Percentiles rank a stretch among this genome's conserved stretches.
phyloP scores from a whole-genome alignment of 2,797 vertebrate genomes.

The Pyrocephalus nanus region DNA sequence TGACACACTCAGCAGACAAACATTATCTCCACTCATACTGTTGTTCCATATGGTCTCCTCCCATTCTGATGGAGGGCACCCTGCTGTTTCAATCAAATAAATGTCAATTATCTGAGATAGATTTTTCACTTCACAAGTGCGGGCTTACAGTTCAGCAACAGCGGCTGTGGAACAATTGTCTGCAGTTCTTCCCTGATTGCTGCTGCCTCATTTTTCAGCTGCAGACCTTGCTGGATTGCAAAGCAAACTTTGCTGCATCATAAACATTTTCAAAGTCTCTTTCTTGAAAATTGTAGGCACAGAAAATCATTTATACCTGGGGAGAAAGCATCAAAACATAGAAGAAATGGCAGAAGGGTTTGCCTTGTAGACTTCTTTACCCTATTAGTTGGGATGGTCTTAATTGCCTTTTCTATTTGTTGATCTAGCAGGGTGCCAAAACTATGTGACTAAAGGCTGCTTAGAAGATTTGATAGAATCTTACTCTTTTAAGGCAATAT shows the following conservation, averaged over 20 bases:
- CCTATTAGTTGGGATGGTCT: neutral
- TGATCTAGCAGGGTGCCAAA: conserved; percentile 18
- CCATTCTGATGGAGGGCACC: conserved; percentile 83
- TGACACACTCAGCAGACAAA: conserved; percentile 84
- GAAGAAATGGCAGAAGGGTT: neutral
- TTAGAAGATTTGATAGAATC: neutral
- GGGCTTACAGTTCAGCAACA: conserved; percentile 67
- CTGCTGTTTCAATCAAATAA: conserved; percentile 90
- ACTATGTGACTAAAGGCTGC: neutral
- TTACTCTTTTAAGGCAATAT: neutral
- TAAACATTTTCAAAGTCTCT: neutral
- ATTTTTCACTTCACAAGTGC: conserved; percentile 75
- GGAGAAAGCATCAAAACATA: neutral
- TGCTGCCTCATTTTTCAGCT: conserved; percentile 52
- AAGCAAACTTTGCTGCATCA: neutral
- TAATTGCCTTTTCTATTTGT: conserved; percentile 25
- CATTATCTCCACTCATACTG: conserved; percentile 82
- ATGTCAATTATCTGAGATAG: conserved; percentile 91
- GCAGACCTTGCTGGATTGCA: neutral
- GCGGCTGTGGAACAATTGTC: conserved; percentile 63
- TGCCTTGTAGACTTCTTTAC: neutral
- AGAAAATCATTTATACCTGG: conserved; percentile 20
- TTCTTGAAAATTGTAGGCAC: conserved; percentile 41
- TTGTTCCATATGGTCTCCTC: conserved; percentile 87
- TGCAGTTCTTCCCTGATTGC: conserved; percentile 49